Evolutionary conservation across 2,797 vertebrate genomes (phyloP).

Genomic region (Cyclopterus lumpus): DNA sequence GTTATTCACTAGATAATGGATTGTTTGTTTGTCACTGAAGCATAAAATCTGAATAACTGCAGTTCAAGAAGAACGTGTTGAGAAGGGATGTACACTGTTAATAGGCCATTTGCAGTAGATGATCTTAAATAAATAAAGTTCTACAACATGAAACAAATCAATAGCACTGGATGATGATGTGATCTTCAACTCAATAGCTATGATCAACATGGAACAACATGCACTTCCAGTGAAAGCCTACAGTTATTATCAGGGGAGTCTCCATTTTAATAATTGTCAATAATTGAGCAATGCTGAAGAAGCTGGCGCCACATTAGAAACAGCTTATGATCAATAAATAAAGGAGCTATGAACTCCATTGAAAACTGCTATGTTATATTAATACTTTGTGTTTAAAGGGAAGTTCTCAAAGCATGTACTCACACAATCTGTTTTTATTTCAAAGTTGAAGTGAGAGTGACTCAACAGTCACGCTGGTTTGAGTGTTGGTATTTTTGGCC

Average conservation of each 20-base stretch:
- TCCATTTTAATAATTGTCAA: neutral
- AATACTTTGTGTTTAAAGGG: slow-evolving; percentile 1
- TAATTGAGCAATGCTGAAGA: neutral
- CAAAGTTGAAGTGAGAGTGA: slow-evolving; percentile 32
- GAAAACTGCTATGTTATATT: neutral
- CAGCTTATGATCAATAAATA: neutral
- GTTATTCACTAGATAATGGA: neutral
- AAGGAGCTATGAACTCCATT: neutral
- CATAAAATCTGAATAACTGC: neutral
- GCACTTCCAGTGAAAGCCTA: neutral
- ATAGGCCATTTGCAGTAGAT: neutral
- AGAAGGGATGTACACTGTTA: neutral
- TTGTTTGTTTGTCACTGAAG: neutral
- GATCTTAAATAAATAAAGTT: neutral
- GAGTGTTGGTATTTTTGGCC: slow-evolving; percentile 48
- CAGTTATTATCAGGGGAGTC: neutral
- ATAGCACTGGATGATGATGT: neutral
- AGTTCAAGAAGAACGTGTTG: neutral
- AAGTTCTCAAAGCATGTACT: slow-evolving; percentile 2
- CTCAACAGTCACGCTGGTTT: slow-evolving; percentile 44
- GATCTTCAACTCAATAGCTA: neutral
- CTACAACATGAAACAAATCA: neutral
- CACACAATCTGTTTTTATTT: slow-evolving; percentile 33
- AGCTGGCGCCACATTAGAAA: neutral
- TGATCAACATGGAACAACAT: neutral